phyloP scores from a whole-genome alignment of 2,888 invertebrate genomes.

The Argyresthia albistria region DNA sequence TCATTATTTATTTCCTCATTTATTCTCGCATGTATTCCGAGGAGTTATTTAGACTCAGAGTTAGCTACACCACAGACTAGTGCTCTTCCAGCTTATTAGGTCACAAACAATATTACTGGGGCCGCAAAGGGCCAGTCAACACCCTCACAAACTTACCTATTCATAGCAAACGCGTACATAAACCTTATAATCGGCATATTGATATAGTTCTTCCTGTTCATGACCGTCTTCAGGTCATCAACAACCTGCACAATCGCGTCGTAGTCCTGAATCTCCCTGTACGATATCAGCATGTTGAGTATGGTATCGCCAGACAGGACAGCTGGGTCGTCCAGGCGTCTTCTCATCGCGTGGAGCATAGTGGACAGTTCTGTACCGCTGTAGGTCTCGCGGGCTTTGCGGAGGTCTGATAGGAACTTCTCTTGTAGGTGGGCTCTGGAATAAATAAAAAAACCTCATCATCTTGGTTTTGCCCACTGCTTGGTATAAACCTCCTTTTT shows the following conservation, averaged over 20 bases:
- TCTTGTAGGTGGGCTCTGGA: constrained; percentile 95
- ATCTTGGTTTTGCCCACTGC: too few relatives aligned
- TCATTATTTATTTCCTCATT: too few relatives aligned
- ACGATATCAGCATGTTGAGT: constrained; percentile 93
- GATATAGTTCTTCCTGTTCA: constrained; percentile 89
- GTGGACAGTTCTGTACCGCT: constrained; percentile 86
- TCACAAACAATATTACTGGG: too few relatives aligned
- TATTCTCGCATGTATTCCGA: too few relatives aligned
- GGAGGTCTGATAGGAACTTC: constrained; percentile 94
- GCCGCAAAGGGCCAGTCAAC: too few relatives aligned
- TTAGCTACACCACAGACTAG: too few relatives aligned
- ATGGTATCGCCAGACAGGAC: constrained; percentile 97
- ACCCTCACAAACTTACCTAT: constrained; percentile 71
- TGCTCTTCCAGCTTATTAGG: too few relatives aligned
- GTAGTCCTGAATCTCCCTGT: constrained; percentile 94
- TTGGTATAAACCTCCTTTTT: too few relatives aligned
- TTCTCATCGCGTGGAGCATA: constrained; percentile 90
- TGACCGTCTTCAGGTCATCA: constrained; percentile 92
- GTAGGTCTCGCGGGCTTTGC: constrained; percentile 91
- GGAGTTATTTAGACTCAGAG: too few relatives aligned
- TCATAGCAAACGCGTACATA: constrained; percentile 97
- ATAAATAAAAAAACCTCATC: neutral
- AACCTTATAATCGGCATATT: constrained; percentile 93
- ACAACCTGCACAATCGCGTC: constrained; percentile 98
- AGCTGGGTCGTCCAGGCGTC: constrained; percentile 96